A percentile compares a stretch with the other conserved stretches of the same genome.
These are phyloP conservation scores for Natrix natrix DNA, from an alignment of 2,797 vertebrate species.

Conservation along the genomic window DNA sequence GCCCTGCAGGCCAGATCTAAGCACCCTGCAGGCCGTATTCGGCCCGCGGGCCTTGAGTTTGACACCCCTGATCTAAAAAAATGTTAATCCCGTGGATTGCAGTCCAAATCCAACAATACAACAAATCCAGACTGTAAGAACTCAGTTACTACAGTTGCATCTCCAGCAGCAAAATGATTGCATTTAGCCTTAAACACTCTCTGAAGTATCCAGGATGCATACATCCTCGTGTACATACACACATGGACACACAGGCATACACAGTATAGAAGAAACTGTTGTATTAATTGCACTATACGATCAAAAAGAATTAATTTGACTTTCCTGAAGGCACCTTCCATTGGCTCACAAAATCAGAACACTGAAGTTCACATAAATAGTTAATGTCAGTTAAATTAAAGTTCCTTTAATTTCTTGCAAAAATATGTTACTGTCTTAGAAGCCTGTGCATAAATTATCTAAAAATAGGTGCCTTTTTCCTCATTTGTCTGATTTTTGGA, in stretches of 20 bases:
- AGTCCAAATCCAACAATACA: neutral
- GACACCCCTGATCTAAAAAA: neutral
- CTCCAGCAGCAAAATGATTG: neutral
- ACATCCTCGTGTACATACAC: neutral
- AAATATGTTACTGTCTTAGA: neutral
- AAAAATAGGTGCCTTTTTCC: neutral
- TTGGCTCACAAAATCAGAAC: neutral
- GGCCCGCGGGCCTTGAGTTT: too few relatives aligned
- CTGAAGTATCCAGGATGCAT: neutral
- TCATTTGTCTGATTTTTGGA: neutral
- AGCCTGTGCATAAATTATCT: neutral
- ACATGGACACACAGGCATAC: neutral
- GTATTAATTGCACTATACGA: neutral
- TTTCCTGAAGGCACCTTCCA: neutral
- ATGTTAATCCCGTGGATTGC: neutral
- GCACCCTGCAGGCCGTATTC: too few relatives aligned
- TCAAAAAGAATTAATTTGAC: neutral
- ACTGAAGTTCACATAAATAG: neutral
- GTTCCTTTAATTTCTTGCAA: neutral
- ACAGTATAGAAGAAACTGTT: neutral
- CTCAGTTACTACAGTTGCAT: neutral
- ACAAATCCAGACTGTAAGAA: neutral
- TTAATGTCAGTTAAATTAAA: neutral
- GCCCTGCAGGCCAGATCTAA: fast-evolving
- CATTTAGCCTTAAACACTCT: neutral